Base-by-base conservation (phyloP, 1,140 invertebrate genomes). In the Epicauta chinensis region DNA sequence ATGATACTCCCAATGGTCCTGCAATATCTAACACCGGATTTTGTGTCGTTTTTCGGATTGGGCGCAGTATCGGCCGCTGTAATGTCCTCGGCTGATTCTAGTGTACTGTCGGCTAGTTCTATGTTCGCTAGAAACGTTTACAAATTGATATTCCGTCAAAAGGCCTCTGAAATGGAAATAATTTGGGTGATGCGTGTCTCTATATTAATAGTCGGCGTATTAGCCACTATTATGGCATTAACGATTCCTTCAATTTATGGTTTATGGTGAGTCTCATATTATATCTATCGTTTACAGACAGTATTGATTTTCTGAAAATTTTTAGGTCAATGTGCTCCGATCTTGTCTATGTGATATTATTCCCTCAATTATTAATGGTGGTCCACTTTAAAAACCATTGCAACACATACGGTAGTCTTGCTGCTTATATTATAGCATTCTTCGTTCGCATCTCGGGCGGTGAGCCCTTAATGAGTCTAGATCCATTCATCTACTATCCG, bases 91-190 rank as follows among this genome's bases (percentile, higher is more conserved):
- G 94, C 95, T 0, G 96, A 98, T 71, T 98, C 95, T 32, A 97
- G 93, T 53, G 91, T 98, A 16, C 79, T 98, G 7, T 96, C 93
- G 12, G 95, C 96, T 2, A 91, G 91, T 55, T 96, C 93, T 12
- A 98, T 98, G 95, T 98, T 98, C 71, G 93, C 96, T 44, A 82
- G 93, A 66, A 98, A 98, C 71, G 89, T 98, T 52, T 98, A 97
- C 79, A 95, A 93, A 75, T 79, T 96, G 64, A 93, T 97, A 66
- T 95, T 98, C 75, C 77, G 93, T 56, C 92, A 94, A 73, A 83
- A 87, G 72, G 93, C 93, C 17, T 93, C 90, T 38, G 93, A 96
- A 71, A 89, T 88, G 80, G 95, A 98, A 78, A 95, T 98, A 59
- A 91, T 98, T 61, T 95, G 93, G 89, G 93, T 98, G 64, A 98